Percentiles rank a stretch among this genome's conserved stretches.
phyloP scores from a whole-genome alignment of 2,113 vertebrate genomes.

The Siphamia tubifer region DNA sequence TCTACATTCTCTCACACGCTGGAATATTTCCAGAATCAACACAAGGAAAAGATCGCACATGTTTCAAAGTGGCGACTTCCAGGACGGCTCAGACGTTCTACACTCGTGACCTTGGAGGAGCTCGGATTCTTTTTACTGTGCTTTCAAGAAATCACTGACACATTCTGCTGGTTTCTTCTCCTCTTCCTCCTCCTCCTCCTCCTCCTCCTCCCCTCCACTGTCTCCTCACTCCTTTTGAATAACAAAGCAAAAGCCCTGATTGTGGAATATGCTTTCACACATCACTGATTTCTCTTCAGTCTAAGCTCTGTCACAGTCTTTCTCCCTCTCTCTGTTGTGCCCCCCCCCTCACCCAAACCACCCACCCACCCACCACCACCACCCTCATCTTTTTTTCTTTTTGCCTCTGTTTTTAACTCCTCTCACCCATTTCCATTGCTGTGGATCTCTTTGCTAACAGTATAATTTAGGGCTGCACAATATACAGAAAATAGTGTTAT shows the following conservation, averaged over 20 bases:
- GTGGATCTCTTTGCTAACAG: too few species aligned
- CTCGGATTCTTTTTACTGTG: slow-evolving; percentile 27
- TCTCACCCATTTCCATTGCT: background rate
- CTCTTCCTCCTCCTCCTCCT: slow-evolving; percentile 46
- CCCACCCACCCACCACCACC: too few species aligned
- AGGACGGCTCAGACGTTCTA: slow-evolving; percentile 4
- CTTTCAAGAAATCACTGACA: slow-evolving; percentile 36
- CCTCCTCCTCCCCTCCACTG: slow-evolving; percentile 36
- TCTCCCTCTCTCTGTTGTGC: background rate
- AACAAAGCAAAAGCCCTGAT: slow-evolving; percentile 38
- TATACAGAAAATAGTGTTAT: too few species aligned
- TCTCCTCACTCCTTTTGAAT: slow-evolving; percentile 28
- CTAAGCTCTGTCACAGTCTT: slow-evolving; percentile 27
- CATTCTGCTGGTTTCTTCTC: slow-evolving; percentile 23
- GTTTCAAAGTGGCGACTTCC: slow-evolving; percentile 43
- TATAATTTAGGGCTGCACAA: too few species aligned
- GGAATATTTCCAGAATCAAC: too few species aligned
- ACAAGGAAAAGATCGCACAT: slow-evolving; percentile 32
- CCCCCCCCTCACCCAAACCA: too few species aligned
- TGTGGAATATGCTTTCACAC: slow-evolving; percentile 66
- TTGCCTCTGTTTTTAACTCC: background rate
- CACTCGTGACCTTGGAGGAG: slow-evolving; percentile 45
- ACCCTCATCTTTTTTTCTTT: background rate
- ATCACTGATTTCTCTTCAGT: slow-evolving; percentile 46
- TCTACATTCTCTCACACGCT: background rate